Conservation (phyloP, 2,113 vertebrate species). For the Emydocephalus ijimae region DNA sequence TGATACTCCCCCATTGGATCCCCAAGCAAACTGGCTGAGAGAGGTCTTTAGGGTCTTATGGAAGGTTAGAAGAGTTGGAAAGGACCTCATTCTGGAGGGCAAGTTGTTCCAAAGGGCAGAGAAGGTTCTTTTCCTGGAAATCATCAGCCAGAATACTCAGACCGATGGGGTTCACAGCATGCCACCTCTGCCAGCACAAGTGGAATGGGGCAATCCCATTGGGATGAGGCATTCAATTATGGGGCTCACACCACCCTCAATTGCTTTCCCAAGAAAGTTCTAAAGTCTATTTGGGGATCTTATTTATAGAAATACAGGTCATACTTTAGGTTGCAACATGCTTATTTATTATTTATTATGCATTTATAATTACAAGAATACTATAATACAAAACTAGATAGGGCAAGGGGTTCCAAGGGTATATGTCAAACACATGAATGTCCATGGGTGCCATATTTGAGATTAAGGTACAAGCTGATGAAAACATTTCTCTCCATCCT, state of each 20-base stretch:
- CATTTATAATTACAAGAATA: not conserved
- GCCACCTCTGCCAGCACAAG: not conserved
- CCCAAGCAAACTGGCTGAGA: no score
- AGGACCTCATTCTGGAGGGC: no score
- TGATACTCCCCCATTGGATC: not conserved
- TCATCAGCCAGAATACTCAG: not conserved
- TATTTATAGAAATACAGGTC: not conserved
- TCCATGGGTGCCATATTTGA: no score
- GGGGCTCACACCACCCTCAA: not conserved
- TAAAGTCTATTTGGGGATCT: not conserved
- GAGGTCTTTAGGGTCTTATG: not conserved
- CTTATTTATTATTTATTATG: not conserved
- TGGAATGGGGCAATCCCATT: not conserved
- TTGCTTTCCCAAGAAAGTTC: not conserved
- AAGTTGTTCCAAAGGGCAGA: not conserved
- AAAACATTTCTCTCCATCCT: no score
- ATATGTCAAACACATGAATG: no score
- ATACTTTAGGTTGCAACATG: not conserved
- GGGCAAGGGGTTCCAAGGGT: not conserved
- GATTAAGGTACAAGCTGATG: no score
- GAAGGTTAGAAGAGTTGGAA: not conserved
- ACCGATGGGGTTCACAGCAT: not conserved
- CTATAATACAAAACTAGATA: not conserved
- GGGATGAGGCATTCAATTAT: not conserved
- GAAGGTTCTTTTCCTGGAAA: not conserved